Conservation (phyloP, 2,888 invertebrate species). For the Eupeodes luniger region DNA sequence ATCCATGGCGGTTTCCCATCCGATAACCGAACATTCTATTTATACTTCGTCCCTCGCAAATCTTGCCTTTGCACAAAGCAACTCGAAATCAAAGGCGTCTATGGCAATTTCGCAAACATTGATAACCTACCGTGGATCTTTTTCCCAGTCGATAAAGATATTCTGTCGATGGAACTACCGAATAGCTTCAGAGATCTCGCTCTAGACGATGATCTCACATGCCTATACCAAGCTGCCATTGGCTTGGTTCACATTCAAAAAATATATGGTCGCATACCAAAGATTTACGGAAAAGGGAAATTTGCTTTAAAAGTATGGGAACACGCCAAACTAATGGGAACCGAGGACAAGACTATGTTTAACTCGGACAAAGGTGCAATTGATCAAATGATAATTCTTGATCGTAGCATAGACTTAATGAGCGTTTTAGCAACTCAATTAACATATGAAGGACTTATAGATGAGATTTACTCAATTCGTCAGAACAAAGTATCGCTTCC, state of each 20-base stretch:
- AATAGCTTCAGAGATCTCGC: slow-evolving; percentile 93
- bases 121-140: slow-evolving; percentile 95
- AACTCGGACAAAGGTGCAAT: slow-evolving; percentile 88
- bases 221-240: slow-evolving; percentile 93
- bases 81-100: slow-evolving; percentile 92
- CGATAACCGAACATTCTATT: slow-evolving; percentile 90
- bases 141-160: slow-evolving; percentile 95
- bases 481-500: slow-evolving; percentile 93
- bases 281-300: slow-evolving; percentile 94
- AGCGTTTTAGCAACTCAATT: slow-evolving; percentile 97
- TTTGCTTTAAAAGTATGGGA: slow-evolving; percentile 96
- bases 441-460: slow-evolving; percentile 98
- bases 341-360: slow-evolving; percentile 85
- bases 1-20: slow-evolving; percentile 81
- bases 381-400: slow-evolving; percentile 95
- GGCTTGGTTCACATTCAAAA: slow-evolving; percentile 94
- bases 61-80: slow-evolving; percentile 95
- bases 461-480: slow-evolving; percentile 96
- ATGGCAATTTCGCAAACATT: slow-evolving; percentile 89
- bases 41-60: slow-evolving; percentile 95
- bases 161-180: slow-evolving; percentile 95
- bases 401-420: slow-evolving; percentile 95
- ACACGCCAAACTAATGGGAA: slow-evolving; percentile 91
- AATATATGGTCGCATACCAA: slow-evolving; percentile 94
- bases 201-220: slow-evolving; percentile 95